Percentiles rank a stretch among this genome's conserved stretches.
Conservation (phyloP, 2,113 vertebrate species). For the Gadus macrocephalus region DNA sequence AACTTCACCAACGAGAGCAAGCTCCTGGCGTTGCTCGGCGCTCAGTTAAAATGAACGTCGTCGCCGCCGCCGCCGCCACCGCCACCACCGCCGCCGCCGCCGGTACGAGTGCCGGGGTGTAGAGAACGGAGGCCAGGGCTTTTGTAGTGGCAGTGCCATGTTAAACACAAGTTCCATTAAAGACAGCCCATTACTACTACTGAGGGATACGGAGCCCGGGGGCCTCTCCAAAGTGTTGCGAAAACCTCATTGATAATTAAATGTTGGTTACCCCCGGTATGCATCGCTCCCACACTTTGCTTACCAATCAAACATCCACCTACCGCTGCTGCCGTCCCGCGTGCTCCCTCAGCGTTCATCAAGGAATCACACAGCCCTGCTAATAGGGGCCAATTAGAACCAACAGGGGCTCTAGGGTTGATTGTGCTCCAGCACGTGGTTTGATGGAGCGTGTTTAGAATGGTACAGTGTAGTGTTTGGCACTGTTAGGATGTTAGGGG, state of each 20-base stretch:
- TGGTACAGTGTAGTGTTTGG: conserved; percentile 57
- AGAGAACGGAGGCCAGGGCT: conserved; percentile 61
- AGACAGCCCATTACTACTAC: conserved; percentile 76
- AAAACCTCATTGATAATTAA: conserved; percentile 85
- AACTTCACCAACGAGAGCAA: too few relatives aligned
- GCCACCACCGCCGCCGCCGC: conserved; percentile 41
- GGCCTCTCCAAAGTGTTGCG: conserved; percentile 72
- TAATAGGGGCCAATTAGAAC: conserved; percentile 79
- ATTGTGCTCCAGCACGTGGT: conserved; percentile 78
- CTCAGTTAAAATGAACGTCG: too few relatives aligned
- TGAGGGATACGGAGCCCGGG: conserved; percentile 70
- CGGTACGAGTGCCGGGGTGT: conserved; percentile 53
- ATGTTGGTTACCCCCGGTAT: conserved; percentile 78
- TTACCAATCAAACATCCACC: conserved; percentile 75
- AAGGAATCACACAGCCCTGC: conserved; percentile 68
- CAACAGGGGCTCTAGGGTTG: conserved; percentile 74
- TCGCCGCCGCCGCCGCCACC: too few relatives aligned
- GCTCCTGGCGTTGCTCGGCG: too few relatives aligned
- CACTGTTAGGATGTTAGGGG: conserved; percentile 38
- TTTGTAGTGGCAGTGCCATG: conserved; percentile 70
- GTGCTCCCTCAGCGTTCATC: conserved; percentile 63
- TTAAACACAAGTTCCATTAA: conserved; percentile 81
- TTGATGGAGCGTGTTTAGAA: conserved; percentile 76
- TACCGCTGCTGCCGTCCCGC: conserved; percentile 55
- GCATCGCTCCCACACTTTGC: conserved; percentile 75